Conservation (phyloP, 2,797 vertebrate genomes). For the Apogon hyalosoma region DNA sequence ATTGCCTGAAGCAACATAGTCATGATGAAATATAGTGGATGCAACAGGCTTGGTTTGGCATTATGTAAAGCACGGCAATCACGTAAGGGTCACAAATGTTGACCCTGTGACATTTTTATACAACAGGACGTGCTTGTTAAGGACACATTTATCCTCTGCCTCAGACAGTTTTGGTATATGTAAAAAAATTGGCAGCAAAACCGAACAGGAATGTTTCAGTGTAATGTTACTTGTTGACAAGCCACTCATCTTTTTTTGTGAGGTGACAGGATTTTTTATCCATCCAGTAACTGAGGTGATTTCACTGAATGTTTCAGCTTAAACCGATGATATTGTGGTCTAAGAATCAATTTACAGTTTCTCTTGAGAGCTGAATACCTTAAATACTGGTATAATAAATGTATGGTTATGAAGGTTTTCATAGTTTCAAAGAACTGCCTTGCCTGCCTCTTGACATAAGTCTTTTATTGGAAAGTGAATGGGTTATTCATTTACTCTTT, state of each 20-base stretch:
- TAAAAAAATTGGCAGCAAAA: not conserved
- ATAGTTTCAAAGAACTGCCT: not conserved
- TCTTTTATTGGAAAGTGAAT: not conserved
- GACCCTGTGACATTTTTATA: not conserved
- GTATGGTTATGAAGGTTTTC: too few species aligned
- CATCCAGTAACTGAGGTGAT: not conserved
- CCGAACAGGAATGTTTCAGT: not conserved
- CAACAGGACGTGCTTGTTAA: too few species aligned
- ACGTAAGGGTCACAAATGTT: not conserved
- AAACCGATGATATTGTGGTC: not conserved
- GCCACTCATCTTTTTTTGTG: not conserved
- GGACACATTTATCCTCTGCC: not conserved
- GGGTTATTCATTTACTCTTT: not conserved
- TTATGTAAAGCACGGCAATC: not conserved
- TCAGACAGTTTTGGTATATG: not conserved
- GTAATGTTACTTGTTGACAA: not conserved
- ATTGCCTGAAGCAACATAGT: slow-evolving; percentile 30
- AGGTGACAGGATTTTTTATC: not conserved
- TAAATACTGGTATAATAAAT: not conserved
- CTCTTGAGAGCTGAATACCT: not conserved
- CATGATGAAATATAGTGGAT: not conserved
- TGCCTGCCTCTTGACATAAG: not conserved
- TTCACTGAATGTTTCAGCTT: not conserved
- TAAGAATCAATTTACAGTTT: not conserved
- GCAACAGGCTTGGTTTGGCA: not conserved